Conservation (phyloP, 2,888 invertebrate genomes). For the Caenorhabditis plicata region DNA sequence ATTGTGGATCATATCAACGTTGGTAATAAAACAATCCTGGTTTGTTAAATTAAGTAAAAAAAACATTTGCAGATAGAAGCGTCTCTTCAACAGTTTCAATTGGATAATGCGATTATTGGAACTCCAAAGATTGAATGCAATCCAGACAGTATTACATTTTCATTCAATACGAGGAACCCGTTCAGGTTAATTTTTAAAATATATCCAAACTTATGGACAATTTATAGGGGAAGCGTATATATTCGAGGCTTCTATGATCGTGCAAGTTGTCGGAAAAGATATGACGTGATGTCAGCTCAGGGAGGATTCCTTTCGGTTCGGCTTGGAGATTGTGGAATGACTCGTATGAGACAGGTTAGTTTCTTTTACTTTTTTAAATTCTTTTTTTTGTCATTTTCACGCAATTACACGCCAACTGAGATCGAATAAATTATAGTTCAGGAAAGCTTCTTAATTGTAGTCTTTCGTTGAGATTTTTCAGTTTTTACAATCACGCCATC, state of each 20-base stretch:
- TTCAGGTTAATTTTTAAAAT: slow-evolving; percentile 35
- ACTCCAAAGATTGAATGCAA: slow-evolving; percentile 49
- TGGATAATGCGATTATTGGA: slow-evolving; percentile 52
- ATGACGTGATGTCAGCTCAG: slow-evolving; percentile 42
- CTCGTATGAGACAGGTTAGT: slow-evolving; percentile 48
- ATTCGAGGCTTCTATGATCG: slow-evolving; percentile 55
- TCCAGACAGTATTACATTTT: slow-evolving; percentile 46
- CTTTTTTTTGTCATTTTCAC: slow-evolving; percentile 5
- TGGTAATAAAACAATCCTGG: too few species aligned
- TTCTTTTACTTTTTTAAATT: neutral
- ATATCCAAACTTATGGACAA: neutral
- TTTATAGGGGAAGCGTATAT: slow-evolving; percentile 60
- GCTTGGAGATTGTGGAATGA: slow-evolving; percentile 63
- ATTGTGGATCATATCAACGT: too few species aligned
- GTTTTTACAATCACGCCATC: too few species aligned
- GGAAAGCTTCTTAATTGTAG: too few species aligned
- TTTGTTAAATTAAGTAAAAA: too few species aligned
- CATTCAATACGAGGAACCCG: slow-evolving; percentile 41
- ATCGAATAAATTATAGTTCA: too few species aligned
- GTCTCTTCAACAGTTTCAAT: too few species aligned
- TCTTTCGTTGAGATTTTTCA: too few species aligned
- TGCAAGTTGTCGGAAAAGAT: slow-evolving; percentile 51
- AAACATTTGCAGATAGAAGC: too few species aligned
- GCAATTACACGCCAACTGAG: too few species aligned
- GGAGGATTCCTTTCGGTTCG: slow-evolving; percentile 49